Evolutionary conservation across 2,797 vertebrate species (phyloP), one percentile per base, ranked within the genome.

Genomic region (Leucoraja ocellata): DNA sequence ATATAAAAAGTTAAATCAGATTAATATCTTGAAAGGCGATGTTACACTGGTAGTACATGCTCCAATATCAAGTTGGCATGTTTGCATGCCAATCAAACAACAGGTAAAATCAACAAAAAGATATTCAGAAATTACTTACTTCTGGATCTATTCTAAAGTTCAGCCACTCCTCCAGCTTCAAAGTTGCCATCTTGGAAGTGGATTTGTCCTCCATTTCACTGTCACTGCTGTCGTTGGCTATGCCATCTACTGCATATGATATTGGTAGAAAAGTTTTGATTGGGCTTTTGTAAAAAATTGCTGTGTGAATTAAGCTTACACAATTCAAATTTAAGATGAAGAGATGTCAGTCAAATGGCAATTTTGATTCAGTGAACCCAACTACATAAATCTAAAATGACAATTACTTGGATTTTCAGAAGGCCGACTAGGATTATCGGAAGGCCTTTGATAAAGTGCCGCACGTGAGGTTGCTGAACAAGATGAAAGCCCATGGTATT

Each of bases 121-220:
- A 77, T 65, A 18, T 36, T 46, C 61, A 92, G 1, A 68, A 93
- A 93, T 0, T 61, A 93, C 95, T 94, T 94, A 99, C 98, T 96
- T 99, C 97, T 94, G 94, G 95, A 65, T 98, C 97, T 94, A 98
- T 36, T 93, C 95, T 97, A 94, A 99, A 98, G 94, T 96, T 95
- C 1, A 99, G 96, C 98, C 98, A 98, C 11, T 99, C 97, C 93
- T 99, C 98, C 61, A 99, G 95, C 94, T 96, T 97, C 93, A 99
- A 94, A 1, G 97, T 94, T 28, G 96, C 95, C 36, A 96, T 94
- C 63, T 96, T 94, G 90, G 95, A 94, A 73, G 95, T 95, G 90
- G 95, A 95, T 93, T 93, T 95, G 79, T 98, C 97, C 93, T 99
- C 99, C 93, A 95, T 95, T 93, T 98, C 98, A 94, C 98, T 99